phyloP scores from a whole-genome alignment of 2,797 vertebrate species.

The Myotis vivesi region DNA sequence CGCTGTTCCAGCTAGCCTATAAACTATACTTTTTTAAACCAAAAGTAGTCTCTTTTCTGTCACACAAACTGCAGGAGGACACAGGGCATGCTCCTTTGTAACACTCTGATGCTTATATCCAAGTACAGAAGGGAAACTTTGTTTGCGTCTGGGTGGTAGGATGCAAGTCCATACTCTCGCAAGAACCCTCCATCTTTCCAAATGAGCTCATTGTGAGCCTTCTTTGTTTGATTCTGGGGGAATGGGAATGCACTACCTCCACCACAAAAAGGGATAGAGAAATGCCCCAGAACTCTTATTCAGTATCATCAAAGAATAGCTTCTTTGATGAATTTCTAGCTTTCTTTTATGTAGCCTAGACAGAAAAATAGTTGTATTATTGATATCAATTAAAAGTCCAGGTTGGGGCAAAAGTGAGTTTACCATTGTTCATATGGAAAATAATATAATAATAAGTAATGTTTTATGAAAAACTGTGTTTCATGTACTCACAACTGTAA shows the following conservation, averaged over 20 bases:
- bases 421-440: neutral
- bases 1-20: neutral
- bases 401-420: neutral
- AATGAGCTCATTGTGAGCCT: neutral
- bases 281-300: neutral
- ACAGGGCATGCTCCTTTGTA: neutral
- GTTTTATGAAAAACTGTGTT: no score
- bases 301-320: neutral
- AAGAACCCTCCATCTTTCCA: neutral
- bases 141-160: neutral
- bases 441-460: neutral
- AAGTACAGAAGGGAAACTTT: accelerated
- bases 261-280: neutral
- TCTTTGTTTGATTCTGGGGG: neutral
- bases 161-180: neutral
- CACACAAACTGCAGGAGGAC: neutral
- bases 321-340: neutral
- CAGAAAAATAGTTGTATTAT: neutral
- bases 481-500: neutral
- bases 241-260: neutral
- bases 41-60: neutral
- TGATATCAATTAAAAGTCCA: neutral
- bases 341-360: neutral
- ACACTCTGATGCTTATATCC: neutral
- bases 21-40: neutral